Conservation (phyloP, 2,113 vertebrate species). For the Misgurnus mizolepis region DNA sequence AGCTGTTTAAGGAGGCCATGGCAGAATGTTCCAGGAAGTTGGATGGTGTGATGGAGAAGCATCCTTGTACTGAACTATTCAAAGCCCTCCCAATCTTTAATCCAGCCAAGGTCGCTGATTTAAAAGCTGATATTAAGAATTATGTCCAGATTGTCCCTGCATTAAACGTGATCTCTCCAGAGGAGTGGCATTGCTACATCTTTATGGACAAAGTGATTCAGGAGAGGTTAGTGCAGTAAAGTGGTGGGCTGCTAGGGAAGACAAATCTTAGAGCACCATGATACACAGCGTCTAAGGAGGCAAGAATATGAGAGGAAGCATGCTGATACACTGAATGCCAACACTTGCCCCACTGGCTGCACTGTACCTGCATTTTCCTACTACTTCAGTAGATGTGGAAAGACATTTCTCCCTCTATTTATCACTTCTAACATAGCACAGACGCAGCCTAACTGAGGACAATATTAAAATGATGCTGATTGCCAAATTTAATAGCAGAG, state of each 20-base stretch:
- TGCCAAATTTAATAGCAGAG: no score
- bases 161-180: neutral
- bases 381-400: conserved; percentile 16
- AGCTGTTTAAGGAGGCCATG: neutral
- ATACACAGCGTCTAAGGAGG: no score
- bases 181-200: neutral
- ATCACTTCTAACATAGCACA: neutral
- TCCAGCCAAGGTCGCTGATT: neutral
- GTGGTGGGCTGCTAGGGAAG: neutral
- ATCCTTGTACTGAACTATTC: conserved; percentile 1
- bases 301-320: no score
- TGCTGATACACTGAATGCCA: neutral
- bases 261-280: neutral
- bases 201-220: neutral
- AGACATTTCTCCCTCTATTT: no score
- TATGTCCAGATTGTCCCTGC: neutral
- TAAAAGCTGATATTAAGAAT: neutral
- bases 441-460: neutral
- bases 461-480: no score
- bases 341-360: neutral
- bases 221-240: neutral
- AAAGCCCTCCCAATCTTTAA: conserved; percentile 20
- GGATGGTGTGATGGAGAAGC: neutral
- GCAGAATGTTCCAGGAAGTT: neutral
- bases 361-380: neutral